These are phyloP conservation scores for Tupaia chinensis DNA, from an alignment of 2,113 vertebrate genomes.

Conservation along the genomic window DNA sequence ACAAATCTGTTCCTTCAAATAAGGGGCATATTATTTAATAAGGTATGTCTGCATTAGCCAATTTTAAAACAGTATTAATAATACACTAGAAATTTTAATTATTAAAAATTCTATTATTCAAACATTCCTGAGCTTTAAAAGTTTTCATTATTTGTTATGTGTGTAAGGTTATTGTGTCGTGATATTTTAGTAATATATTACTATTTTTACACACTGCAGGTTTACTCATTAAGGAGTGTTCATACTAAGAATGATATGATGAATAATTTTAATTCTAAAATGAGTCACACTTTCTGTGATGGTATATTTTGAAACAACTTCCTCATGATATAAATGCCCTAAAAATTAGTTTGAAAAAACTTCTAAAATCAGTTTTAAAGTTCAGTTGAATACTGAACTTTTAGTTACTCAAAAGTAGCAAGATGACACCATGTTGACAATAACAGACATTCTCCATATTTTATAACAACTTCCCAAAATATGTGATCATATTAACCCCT, in stretches of 20 bases:
- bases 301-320: constrained; percentile 49
- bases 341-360: constrained; percentile 15
- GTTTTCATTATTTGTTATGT: not conserved
- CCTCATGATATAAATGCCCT: constrained; percentile 9
- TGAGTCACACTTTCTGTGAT: constrained; percentile 59
- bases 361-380: constrained; percentile 35
- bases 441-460: not conserved
- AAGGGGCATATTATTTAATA: not conserved
- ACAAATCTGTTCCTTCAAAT: not conserved
- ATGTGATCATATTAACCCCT: not conserved
- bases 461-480: constrained; percentile 6
- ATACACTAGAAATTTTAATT: not conserved
- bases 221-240: constrained; percentile 46
- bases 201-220: not conserved
- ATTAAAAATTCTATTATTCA: constrained; percentile 16
- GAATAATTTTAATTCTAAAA: constrained; percentile 54
- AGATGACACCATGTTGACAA: not conserved
- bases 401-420: not conserved
- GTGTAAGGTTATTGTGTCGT: not conserved
- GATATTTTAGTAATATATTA: constrained; percentile 42
- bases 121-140: not conserved
- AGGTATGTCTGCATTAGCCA: not conserved
- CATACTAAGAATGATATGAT: not conserved
- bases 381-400: not conserved
- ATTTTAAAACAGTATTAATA: not conserved